phyloP scores from a whole-genome alignment of 2,113 vertebrate species.

The Gambusia affinis region DNA sequence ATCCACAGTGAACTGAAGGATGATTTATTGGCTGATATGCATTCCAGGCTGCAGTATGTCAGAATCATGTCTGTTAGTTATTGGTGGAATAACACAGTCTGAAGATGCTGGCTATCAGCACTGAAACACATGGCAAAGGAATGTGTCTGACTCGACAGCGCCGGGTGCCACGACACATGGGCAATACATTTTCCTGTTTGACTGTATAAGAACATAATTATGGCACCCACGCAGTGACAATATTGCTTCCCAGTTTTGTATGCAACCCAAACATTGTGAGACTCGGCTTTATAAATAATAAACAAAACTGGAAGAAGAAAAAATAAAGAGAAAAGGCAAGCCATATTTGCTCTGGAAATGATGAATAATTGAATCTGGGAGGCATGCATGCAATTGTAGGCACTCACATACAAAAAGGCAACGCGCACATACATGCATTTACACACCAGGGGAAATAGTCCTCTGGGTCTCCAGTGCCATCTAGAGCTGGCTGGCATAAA shows the following conservation, averaged over 20 bases:
- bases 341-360: slow-evolving; percentile 73
- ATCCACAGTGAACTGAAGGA: neutral
- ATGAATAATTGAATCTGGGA: slow-evolving; percentile 79
- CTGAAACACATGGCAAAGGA: slow-evolving; percentile 46
- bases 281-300: slow-evolving; percentile 74
- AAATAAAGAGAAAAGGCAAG: slow-evolving; percentile 61
- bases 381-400: slow-evolving; percentile 53
- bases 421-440: slow-evolving; percentile 18
- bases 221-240: slow-evolving; percentile 72
- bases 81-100: slow-evolving; percentile 41
- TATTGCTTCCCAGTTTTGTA: slow-evolving; percentile 65
- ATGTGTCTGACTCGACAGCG: slow-evolving; percentile 38
- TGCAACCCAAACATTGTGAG: slow-evolving; percentile 68
- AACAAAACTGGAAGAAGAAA: slow-evolving; percentile 59
- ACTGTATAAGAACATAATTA: slow-evolving; percentile 74
- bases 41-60: slow-evolving; percentile 24
- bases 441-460: slow-evolving; percentile 21
- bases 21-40: slow-evolving; percentile 34
- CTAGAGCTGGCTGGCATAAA: slow-evolving; percentile 66
- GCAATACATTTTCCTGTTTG: slow-evolving; percentile 53
- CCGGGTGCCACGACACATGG: slow-evolving; percentile 22
- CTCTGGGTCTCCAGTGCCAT: slow-evolving; percentile 78
- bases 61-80: slow-evolving; percentile 31
- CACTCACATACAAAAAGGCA: slow-evolving; percentile 18
- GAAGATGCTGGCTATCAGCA: slow-evolving; percentile 33